Evolutionary conservation across 1,140 invertebrate genomes (phyloP).

Genomic region (Scylla paramamosain): DNA sequence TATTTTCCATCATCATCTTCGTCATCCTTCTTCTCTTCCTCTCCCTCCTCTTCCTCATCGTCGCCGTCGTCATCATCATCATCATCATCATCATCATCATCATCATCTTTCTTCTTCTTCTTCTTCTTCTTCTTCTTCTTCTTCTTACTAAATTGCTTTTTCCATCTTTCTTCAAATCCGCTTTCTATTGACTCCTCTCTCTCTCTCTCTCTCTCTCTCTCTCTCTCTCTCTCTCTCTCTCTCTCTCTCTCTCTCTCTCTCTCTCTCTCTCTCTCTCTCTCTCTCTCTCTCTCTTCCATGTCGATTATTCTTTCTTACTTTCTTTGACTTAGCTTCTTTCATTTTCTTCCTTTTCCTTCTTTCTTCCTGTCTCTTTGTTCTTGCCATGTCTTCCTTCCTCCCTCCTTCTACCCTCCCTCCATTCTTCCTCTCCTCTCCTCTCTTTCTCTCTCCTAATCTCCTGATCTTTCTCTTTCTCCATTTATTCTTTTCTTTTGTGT

Average conservation of each 20-base stretch:
- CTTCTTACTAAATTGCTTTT: constrained; percentile 7
- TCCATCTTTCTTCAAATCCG: constrained; percentile 30
- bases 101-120: too few relatives aligned
- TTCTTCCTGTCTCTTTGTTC: constrained; percentile 26
- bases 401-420: too few relatives aligned
- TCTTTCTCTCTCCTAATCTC: neutral
- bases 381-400: neutral
- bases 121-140: neutral
- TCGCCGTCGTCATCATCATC: too few relatives aligned
- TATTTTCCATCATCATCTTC: too few relatives aligned
- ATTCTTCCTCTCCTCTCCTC: too few relatives aligned
- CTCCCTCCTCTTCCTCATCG: too few relatives aligned
- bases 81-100: too few relatives aligned
- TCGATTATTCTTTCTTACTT: neutral
- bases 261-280: constrained; percentile 19
- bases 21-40: too few relatives aligned
- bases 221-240: constrained; percentile 23
- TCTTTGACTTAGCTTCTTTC: neutral
- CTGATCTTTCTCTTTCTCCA: too few relatives aligned
- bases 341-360: too few relatives aligned
- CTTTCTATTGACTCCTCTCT: neutral
- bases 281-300: constrained; percentile 29
- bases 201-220: constrained; percentile 29
- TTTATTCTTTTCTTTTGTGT: too few relatives aligned
- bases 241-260: constrained; percentile 35